Evolutionary conservation across 37 sponge, comb jelly and placozoan genomes (phyloP).

Genomic region (Chondrilla cf. caribensis): DNA sequence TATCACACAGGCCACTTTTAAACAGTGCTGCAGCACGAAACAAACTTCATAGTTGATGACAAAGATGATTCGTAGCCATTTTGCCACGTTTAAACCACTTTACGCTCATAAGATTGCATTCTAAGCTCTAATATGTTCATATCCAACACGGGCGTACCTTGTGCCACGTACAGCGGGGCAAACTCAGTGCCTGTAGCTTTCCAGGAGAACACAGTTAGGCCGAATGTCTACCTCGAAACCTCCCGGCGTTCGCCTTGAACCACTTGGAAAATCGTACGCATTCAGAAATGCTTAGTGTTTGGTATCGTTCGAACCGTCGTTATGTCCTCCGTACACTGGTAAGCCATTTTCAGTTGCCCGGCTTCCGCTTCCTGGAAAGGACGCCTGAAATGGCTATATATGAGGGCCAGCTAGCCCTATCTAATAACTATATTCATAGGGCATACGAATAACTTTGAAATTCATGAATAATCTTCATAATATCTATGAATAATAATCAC

Average conservation of each 20-base stretch:
- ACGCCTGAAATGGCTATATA: background rate
- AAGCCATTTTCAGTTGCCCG: background rate
- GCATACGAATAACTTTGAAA: too few species aligned
- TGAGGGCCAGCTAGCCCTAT: too few species aligned
- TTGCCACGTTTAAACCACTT: slow-evolving; percentile 14
- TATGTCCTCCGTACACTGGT: background rate
- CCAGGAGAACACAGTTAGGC: background rate
- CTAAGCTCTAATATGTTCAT: background rate
- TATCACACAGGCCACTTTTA: slow-evolving; percentile 12
- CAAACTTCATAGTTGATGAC: background rate
- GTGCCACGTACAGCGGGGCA: background rate
- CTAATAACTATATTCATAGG: too few species aligned
- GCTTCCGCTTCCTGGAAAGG: background rate
- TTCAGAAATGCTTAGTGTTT: background rate
- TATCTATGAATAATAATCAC: too few species aligned
- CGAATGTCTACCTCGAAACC: slow-evolving; percentile 8
- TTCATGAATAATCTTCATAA: too few species aligned
- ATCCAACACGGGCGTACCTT: background rate
- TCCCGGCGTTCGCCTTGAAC: slow-evolving; percentile 1
- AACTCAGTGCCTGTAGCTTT: slow-evolving; percentile 8
- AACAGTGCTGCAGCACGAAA: background rate
- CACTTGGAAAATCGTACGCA: background rate
- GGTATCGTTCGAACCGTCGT: background rate
- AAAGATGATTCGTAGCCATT: background rate
- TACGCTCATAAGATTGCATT: background rate